Evolutionary conservation across 1,140 invertebrate species (phyloP), one percentile per base, ranked within the genome.

Genomic region (Cyrtorhinus lividipennis): DNA sequence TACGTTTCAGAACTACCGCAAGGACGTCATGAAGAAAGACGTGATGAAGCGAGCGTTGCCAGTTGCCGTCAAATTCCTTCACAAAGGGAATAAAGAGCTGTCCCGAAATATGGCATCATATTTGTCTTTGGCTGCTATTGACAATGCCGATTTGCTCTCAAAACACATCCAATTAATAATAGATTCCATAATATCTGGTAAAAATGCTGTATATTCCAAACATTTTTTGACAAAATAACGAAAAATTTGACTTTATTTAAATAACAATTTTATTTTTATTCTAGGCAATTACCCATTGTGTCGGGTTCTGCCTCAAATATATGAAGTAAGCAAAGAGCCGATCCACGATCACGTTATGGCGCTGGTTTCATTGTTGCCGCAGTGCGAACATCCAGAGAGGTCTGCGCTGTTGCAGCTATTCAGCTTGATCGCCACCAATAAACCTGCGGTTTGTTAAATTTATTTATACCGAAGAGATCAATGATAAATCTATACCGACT

Each of bases 31-130:
- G 70, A 93, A 93, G 71, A 84, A 85, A 70, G 80, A 81, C 67
- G 86, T 95, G 20, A 95, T 95, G 91, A 85, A 87, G 72, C 74
- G 89, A 25, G 88, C 90, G 15, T 77, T 95, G 63, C 92, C 92
- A 2, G 83, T 92, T 20, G 90, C 90, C 2, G 89, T 96, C 0
- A 90, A 92, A 74, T 92, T 94, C 72, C 76, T 96, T 25, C 85
- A 90, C 68, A 89, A 90, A 75, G 88, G 89, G 20, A 95, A 95
- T 72, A 81, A 83, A 66, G 92, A 95, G 72, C 77, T 96, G 53
- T 87, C 87, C 0, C 76, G 89, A 45, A 93, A 92, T 74, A 86
- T 95, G 75, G 89, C 91, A 57, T 88, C 89, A 59, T 95, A 96
- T 74, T 76, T 96, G 15, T 92, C 90, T 0, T 75, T 96, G 62